Conservation (phyloP, 2,113 vertebrate species). For the Xiphias gladius region DNA sequence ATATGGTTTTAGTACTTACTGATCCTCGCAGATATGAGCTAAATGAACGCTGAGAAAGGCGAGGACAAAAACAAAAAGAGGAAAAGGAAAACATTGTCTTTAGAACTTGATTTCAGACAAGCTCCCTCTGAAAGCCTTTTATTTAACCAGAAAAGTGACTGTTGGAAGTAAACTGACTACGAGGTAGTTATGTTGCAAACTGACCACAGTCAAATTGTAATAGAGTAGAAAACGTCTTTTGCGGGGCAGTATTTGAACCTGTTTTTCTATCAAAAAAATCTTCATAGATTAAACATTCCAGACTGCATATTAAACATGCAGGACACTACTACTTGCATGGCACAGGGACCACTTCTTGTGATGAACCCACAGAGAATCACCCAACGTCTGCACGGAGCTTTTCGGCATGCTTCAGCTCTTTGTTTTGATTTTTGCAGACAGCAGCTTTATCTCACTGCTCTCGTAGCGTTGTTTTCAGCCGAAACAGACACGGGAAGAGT, state of each 20-base stretch:
- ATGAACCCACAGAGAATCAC: background rate
- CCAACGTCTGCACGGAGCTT: background rate
- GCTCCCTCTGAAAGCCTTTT: constrained; percentile 5
- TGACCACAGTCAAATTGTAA: too few relatives aligned
- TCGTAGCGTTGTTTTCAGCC: too few relatives aligned
- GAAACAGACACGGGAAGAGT: too few relatives aligned
- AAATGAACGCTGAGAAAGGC: constrained; percentile 17
- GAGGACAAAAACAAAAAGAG: constrained; percentile 15
- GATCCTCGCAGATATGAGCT: constrained; percentile 63
- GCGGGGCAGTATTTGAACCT: background rate
- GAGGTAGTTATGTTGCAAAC: background rate
- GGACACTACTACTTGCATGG: background rate
- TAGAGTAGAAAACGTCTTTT: background rate
- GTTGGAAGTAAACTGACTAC: background rate
- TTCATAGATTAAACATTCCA: background rate
- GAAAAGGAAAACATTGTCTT: constrained; percentile 14
- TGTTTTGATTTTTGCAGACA: background rate
- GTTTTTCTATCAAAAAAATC: background rate
- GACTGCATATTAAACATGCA: background rate
- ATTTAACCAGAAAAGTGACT: constrained; percentile 3
- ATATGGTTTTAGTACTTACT: constrained; percentile 56
- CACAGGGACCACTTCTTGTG: background rate
- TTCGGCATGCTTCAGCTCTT: background rate
- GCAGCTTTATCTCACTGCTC: too few relatives aligned
- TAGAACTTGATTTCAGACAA: constrained; percentile 50